phyloP scores from a whole-genome alignment of 2,888 invertebrate genomes.

The Papilio gigon region DNA sequence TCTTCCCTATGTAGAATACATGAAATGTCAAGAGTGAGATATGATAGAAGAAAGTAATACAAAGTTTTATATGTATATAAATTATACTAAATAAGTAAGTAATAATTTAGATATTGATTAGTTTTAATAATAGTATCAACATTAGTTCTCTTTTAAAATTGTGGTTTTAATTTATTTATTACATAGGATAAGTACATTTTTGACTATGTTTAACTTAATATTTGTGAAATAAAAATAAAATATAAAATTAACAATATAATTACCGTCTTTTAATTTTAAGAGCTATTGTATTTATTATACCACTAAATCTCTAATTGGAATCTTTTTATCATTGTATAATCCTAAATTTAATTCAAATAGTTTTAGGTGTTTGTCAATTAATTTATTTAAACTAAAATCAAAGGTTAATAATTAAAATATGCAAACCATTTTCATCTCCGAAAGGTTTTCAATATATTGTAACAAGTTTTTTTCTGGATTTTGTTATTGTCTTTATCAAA shows the following conservation, averaged over 20 bases:
- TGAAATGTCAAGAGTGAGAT: no score
- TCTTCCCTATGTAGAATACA: neutral
- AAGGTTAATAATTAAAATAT: neutral
- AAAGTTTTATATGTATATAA: no score
- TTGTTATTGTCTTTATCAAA: constrained; percentile 7
- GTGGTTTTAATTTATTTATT: neutral
- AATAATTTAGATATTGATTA: no score
- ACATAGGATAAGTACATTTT: no score
- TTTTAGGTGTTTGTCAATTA: neutral
- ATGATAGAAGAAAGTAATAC: no score
- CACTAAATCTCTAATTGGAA: neutral
- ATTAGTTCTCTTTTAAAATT: neutral
- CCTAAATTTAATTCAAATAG: neutral
- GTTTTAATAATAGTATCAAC: no score
- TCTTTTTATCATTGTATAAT: neutral
- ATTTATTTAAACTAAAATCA: neutral
- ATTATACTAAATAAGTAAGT: no score
- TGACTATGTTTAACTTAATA: no score
- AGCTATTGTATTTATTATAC: neutral
- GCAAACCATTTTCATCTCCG: neutral
- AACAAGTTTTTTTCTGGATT: neutral
- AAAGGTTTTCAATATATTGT: neutral
- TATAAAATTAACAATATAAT: neutral
- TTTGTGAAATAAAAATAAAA: neutral
- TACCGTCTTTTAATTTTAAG: neutral